Evolutionary conservation across 1,140 invertebrate genomes (phyloP).

Genomic region (Heliothis subflexa): DNA sequence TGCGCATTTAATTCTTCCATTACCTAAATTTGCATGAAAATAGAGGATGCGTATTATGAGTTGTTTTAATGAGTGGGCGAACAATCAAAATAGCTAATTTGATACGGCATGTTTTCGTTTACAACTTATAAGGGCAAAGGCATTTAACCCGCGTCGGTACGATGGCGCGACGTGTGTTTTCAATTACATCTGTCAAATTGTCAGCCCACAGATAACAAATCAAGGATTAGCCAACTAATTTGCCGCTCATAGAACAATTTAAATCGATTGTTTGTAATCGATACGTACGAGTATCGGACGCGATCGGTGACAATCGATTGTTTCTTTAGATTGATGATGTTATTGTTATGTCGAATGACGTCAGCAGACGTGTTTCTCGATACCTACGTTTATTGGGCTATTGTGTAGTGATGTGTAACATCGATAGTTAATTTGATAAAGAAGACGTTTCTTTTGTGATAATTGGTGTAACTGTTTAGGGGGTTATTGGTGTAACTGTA

Average conservation of each 20-base stretch:
- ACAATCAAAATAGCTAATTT: constrained; percentile 31
- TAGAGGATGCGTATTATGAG: constrained; percentile 9
- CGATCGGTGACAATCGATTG: constrained; percentile 46
- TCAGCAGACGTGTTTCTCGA: constrained; percentile 28
- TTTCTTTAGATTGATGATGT: constrained; percentile 40
- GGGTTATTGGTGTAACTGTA: constrained; percentile 35
- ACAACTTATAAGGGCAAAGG: constrained; percentile 12
- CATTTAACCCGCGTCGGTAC: constrained; percentile 8
- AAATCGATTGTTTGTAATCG: constrained; percentile 38
- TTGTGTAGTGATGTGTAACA: constrained; percentile 21
- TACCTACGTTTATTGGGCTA: constrained; percentile 24
- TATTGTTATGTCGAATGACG: constrained; percentile 39
- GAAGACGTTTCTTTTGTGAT: constrained; percentile 29
- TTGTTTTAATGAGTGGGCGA: constrained; percentile 21
- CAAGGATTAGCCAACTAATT: constrained; percentile 40
- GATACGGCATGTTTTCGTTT: constrained; percentile 28
- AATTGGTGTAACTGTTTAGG: constrained; percentile 35
- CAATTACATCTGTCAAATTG: constrained; percentile 41
- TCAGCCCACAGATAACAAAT: constrained; percentile 37
- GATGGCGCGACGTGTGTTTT: constrained; percentile 17
- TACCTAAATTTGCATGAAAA: constrained; percentile 26
- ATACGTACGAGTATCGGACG: constrained; percentile 37
- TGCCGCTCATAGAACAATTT: constrained; percentile 39
- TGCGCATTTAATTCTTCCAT: constrained; percentile 18
- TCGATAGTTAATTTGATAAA: constrained; percentile 24